A percentile compares a stretch with the other conserved stretches of the same genome.
Conservation (phyloP, 2,113 vertebrate species). For the Thymallus thymallus region DNA sequence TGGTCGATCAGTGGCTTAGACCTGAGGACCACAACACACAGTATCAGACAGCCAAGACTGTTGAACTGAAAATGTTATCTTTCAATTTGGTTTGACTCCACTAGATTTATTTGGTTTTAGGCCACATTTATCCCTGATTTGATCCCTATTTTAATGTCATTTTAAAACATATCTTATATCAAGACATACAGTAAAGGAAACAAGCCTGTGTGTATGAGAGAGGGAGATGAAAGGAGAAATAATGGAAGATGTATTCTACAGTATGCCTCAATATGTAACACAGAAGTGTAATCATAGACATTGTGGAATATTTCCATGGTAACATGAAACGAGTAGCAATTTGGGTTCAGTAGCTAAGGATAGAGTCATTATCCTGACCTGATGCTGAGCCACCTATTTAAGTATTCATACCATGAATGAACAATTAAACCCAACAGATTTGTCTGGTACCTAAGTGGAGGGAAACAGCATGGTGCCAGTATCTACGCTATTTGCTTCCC, state of each 20-base stretch:
- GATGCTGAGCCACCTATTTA: constrained; percentile 68
- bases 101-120: too few relatives aligned
- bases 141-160: too few relatives aligned
- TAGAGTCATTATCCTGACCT: constrained; percentile 66
- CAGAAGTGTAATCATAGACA: constrained; percentile 67
- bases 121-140: too few relatives aligned
- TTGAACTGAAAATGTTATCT: too few relatives aligned
- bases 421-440: constrained; percentile 72
- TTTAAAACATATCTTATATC: too few relatives aligned
- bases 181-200: too few relatives aligned
- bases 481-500: constrained; percentile 28
- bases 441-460: constrained; percentile 48
- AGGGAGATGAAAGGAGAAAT: neutral
- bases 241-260: constrained; percentile 8
- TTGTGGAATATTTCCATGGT: constrained; percentile 73
- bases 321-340: constrained; percentile 73
- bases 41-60: too few relatives aligned
- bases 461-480: constrained; percentile 36
- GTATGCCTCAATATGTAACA: constrained; percentile 29
- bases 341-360: constrained; percentile 72
- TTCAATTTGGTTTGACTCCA: too few relatives aligned
- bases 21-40: too few relatives aligned
- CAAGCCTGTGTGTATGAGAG: too few relatives aligned
- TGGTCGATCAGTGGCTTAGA: too few relatives aligned
- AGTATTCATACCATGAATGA: constrained; percentile 74